A percentile compares a stretch with the other conserved stretches of the same genome.
Evolutionary conservation across 2,113 vertebrate species (phyloP).

Genomic region (Choloepus hoffmanni): DNA sequence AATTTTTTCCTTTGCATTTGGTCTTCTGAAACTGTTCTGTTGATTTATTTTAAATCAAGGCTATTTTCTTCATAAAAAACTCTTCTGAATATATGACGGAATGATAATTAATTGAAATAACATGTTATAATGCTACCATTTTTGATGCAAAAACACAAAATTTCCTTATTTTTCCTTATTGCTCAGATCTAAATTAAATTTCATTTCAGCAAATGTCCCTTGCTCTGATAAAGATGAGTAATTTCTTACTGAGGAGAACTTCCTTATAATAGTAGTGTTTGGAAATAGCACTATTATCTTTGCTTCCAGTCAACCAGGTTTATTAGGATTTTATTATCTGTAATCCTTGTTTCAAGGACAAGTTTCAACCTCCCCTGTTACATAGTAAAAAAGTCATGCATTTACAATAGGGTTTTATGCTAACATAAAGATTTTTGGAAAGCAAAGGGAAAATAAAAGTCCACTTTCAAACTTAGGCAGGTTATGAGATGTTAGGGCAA

Average conservation of each 20-base stretch:
- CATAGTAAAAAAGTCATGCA: not conserved
- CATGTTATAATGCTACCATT: not conserved
- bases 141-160: slow-evolving; percentile 7
- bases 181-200: slow-evolving; percentile 17
- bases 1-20: not conserved
- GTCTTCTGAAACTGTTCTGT: not conserved
- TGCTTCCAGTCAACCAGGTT: not conserved
- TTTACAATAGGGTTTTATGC: not conserved
- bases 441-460: not conserved
- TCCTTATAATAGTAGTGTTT: slow-evolving; percentile 13
- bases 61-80: not conserved
- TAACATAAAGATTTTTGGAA: slow-evolving; percentile 29
- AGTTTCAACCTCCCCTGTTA: slow-evolving; percentile 25
- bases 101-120: not conserved
- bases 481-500: slow-evolving; percentile 58
- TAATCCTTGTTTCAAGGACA: slow-evolving; percentile 37
- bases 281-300: slow-evolving; percentile 7
- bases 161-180: not conserved
- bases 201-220: slow-evolving; percentile 33
- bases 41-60: slow-evolving; percentile 11
- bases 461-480: slow-evolving; percentile 12
- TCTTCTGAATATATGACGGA: not conserved
- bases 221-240: not conserved
- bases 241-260: slow-evolving; percentile 20
- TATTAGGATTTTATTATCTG: not conserved